phyloP scores from a whole-genome alignment of 53 echinoderm and acorn worm species.

The Patiria pectinifera region DNA sequence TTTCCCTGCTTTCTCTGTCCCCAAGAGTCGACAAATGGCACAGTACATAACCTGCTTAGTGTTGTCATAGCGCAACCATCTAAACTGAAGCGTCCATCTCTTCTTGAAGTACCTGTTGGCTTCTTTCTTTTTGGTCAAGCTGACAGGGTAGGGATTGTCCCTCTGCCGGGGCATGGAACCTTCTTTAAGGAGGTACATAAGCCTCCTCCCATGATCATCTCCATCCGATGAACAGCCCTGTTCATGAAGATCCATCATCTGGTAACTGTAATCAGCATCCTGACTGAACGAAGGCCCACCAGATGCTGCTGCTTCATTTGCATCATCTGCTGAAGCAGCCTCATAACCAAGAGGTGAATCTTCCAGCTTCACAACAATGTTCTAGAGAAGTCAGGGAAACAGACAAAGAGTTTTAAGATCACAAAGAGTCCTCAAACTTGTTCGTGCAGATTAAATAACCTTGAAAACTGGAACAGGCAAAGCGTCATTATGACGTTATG shows the following conservation, averaged over 20 bases:
- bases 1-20: constrained; percentile 43
- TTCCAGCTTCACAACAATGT: constrained; percentile 49
- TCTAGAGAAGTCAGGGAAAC: constrained; percentile 51
- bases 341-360: constrained; percentile 18
- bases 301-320: neutral
- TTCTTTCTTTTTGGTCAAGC: constrained; percentile 51
- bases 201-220: neutral
- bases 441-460: neutral
- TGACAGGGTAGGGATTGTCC: constrained; percentile 25
- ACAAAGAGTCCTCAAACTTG: neutral
- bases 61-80: constrained; percentile 50
- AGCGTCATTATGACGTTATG: neutral
- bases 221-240: neutral
- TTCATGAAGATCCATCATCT: constrained; percentile 13
- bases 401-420: constrained; percentile 34
- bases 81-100: constrained; percentile 50
- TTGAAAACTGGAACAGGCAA: neutral
- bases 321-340: neutral
- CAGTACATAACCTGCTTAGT: constrained; percentile 53
- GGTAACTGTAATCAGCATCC: neutral
- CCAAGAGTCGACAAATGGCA: constrained; percentile 22
- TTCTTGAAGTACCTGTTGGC: constrained; percentile 50
- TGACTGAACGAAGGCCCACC: neutral
- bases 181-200: constrained; percentile 6
- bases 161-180: constrained; percentile 12